A percentile compares a stretch with the other conserved stretches of the same genome.
Conservation (phyloP, 2,113 vertebrate species). For the Anguilla japonica region DNA sequence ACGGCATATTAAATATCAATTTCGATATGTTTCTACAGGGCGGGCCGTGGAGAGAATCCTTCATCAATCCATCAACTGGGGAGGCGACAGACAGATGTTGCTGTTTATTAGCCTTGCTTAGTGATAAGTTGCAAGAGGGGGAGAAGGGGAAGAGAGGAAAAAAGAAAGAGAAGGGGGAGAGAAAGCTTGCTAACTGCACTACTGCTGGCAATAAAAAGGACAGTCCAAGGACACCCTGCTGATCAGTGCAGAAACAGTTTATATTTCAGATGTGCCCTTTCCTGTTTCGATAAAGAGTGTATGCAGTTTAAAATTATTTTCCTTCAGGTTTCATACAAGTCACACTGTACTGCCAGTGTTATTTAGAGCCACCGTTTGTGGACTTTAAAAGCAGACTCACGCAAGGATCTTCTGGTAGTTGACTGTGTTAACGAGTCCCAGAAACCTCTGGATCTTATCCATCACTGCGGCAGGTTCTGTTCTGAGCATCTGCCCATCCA, state of each 20-base stretch:
- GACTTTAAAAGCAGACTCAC: slow-evolving; percentile 62
- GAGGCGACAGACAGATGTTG: slow-evolving; percentile 46
- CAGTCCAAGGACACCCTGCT: not conserved
- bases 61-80: slow-evolving; percentile 35
- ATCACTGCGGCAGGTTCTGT: slow-evolving; percentile 83
- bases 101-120: slow-evolving; percentile 40
- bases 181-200: not conserved
- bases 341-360: slow-evolving; percentile 16
- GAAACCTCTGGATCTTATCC: slow-evolving; percentile 86
- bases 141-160: not conserved
- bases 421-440: slow-evolving; percentile 71
- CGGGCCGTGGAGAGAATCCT: slow-evolving; percentile 28
- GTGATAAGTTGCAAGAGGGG: slow-evolving; percentile 28
- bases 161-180: slow-evolving; percentile 5
- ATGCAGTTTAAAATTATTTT: slow-evolving; percentile 17
- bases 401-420: slow-evolving; percentile 85
- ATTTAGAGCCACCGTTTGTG: slow-evolving; percentile 1
- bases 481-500: slow-evolving; percentile 84
- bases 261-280: not conserved
- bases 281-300: not conserved
- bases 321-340: not conserved
- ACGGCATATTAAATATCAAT: not conserved
- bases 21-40: slow-evolving; percentile 14
- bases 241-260: not conserved
- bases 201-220: not conserved